These are phyloP conservation scores for Trachelipus rathkii DNA, from an alignment of 1,140 invertebrate genomes.

Conservation along the genomic window DNA sequence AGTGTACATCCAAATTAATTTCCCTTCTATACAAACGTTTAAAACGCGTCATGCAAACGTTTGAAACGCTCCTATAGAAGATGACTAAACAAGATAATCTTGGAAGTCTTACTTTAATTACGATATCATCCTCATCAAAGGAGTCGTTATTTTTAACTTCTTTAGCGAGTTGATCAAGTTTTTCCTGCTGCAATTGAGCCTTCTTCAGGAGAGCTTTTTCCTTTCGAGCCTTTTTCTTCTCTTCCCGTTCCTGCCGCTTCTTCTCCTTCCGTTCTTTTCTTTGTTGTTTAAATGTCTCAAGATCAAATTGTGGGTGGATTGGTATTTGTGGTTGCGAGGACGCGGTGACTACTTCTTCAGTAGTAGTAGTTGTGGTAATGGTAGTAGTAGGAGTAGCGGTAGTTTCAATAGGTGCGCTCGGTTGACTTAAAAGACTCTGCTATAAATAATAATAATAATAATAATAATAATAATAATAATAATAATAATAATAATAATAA, in stretches of 20 bases:
- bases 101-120: conserved; percentile 45
- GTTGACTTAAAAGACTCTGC: background rate
- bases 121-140: conserved; percentile 44
- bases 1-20: no score
- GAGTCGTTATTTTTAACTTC: conserved; percentile 25
- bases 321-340: background rate
- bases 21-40: no score
- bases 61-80: no score
- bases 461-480: no score
- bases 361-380: no score
- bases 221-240: conserved; percentile 46
- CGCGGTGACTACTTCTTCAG: no score
- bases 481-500: no score
- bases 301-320: conserved; percentile 17
- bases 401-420: background rate
- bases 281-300: conserved; percentile 17
- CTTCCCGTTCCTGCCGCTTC: conserved; percentile 49
- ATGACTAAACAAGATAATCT: no score
- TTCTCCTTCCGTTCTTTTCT: conserved; percentile 49
- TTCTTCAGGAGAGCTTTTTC: background rate
- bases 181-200: conserved; percentile 3
- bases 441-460: background rate
- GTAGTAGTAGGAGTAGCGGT: no score
- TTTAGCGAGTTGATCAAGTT: background rate
- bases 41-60: no score